Evolutionary conservation across 2,888 invertebrate species (phyloP).

Genomic region (Aspidapion aeneum): DNA sequence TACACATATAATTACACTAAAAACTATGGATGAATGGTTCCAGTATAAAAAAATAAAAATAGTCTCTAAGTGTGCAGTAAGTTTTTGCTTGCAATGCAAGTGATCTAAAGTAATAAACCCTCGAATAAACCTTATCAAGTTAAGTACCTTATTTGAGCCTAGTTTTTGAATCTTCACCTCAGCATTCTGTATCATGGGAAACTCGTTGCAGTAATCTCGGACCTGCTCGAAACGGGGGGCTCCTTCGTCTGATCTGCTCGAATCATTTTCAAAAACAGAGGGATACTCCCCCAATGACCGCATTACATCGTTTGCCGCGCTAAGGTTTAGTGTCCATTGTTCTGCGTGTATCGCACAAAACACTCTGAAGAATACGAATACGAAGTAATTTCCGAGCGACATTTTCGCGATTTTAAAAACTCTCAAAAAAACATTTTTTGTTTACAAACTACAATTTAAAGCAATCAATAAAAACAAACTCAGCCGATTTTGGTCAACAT

Average conservation of each 20-base stretch:
- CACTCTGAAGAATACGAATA: not conserved
- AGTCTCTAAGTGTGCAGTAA: no score
- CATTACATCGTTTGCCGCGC: not conserved
- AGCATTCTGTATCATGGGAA: not conserved
- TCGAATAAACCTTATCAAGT: no score
- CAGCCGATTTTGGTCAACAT: no score
- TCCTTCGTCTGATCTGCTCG: not conserved
- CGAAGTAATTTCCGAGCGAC: not conserved
- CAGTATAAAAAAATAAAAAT: no score
- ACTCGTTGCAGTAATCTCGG: not conserved
- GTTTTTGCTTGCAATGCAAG: no score
- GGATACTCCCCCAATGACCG: not conserved
- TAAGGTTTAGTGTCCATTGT: not conserved
- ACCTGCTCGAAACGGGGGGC: not conserved
- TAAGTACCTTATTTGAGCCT: not conserved
- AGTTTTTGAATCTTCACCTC: not conserved
- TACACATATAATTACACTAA: no score
- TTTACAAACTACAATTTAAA: no score
- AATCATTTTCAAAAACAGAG: not conserved
- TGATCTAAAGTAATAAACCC: no score
- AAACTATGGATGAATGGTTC: no score
- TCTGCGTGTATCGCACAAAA: not conserved
- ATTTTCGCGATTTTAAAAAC: not conserved
- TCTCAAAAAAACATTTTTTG: not conserved
- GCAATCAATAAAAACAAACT: no score